Evolutionary conservation across 1,140 invertebrate species (phyloP), one percentile per base, ranked within the genome.

Genomic region (Drosophila setifemur): DNA sequence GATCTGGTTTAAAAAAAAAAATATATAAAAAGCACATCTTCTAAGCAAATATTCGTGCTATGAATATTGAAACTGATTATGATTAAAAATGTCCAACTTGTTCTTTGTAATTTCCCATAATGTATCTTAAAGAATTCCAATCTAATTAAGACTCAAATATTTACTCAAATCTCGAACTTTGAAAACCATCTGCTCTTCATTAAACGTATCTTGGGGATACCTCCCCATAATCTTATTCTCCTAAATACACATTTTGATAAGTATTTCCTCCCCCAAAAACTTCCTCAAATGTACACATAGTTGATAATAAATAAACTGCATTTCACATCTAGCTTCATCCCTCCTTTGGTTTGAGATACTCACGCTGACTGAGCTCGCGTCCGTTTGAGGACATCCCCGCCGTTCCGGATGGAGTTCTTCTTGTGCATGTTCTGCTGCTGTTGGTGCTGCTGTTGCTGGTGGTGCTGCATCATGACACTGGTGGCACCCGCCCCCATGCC

Each of bases 341-440:
- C 9, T 25, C 40, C 12, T n/a, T 14, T 3, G 3, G 9, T 1
- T 4, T 9, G 5, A 2, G 39, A 35, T 63, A 92, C 93, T 93
- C 92, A 95, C 94, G 93, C 93, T 67, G 92, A 93, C 86, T 95
- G 94, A 49, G 94, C 91, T 68, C 94, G 91, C 57, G 93, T 93
- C 42, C 94, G 91, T 82, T 95, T 95, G 57, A 94, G 89, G 29
- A 94, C 92, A 83, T 95, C 94, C n/a, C 93, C 93, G 29, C 86
- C 85, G 78, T 94, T 94, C 48, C 94, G 91, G 3, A 94, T 92
- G 16, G 93, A 93, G 26, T 93, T 92, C 81, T 95, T 95, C 76
- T 95, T 95, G 72, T 93, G 92, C 71, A 94, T 91, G 48, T 90
- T 90, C 69, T 93, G 93, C 52, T 50, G 72, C 25, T 47, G 88